Conservation (phyloP, 2,888 invertebrate species). For the Drosophila paramelanica region DNA sequence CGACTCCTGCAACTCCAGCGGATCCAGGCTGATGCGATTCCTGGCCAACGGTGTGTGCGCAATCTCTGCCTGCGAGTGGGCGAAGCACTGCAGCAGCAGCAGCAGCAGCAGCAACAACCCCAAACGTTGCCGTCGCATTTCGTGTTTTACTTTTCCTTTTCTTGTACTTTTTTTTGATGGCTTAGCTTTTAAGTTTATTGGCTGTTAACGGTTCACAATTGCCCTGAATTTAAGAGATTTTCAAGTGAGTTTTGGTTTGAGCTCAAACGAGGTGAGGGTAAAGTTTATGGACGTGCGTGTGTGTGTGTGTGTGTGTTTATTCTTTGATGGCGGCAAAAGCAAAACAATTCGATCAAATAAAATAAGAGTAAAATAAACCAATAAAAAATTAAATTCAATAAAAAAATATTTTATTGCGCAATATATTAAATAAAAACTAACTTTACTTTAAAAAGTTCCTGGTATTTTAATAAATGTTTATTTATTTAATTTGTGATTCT, state of each 20-base stretch:
- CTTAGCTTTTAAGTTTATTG: slow-evolving; percentile 16
- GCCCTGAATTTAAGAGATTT: neutral
- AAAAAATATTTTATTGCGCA: neutral
- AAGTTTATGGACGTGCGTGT: neutral
- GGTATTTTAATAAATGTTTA: no score
- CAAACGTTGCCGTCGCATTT: slow-evolving; percentile 52
- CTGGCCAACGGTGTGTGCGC: slow-evolving; percentile 43
- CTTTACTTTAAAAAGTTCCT: no score
- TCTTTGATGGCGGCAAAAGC: neutral
- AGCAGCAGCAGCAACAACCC: slow-evolving; percentile 26
- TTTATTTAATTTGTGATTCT: no score
- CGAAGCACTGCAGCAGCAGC: slow-evolving; percentile 19
- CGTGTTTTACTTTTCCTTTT: neutral
- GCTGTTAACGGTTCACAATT: slow-evolving; percentile 19
- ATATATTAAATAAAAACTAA: no score
- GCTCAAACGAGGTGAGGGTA: neutral
- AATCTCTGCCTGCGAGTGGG: slow-evolving; percentile 60
- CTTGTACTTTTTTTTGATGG: neutral
- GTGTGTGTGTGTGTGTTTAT: slow-evolving; percentile 1
- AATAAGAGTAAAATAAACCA: neutral
- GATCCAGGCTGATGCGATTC: slow-evolving; percentile 56
- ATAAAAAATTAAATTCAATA: no score
- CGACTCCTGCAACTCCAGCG: slow-evolving; percentile 19
- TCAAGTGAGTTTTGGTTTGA: neutral
- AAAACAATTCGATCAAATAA: no score